phyloP scores from a whole-genome alignment of 1,140 invertebrate genomes.

The Bombus waltoni region DNA sequence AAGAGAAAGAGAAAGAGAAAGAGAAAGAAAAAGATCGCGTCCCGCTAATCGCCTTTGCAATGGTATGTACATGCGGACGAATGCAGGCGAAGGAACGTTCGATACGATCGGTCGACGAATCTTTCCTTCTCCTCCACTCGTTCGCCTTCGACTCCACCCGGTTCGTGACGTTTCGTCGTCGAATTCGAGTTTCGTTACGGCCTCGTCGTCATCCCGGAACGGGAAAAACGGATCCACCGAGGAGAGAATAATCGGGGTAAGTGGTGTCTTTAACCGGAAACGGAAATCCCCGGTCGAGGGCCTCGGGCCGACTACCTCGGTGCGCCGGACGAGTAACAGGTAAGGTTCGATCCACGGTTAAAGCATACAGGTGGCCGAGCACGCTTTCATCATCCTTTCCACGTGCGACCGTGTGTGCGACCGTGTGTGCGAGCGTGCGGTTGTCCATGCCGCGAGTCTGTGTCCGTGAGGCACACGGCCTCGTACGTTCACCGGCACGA shows the following conservation, averaged over 20 bases:
- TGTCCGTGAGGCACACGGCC: not conserved
- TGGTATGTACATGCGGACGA: too few relatives aligned
- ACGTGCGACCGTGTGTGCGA: conserved; percentile 49
- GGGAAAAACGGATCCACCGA: conserved; percentile 21
- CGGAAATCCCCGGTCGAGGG: conserved; percentile 68
- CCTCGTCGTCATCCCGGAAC: not conserved
- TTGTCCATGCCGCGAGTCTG: conserved; percentile 18
- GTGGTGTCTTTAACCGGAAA: conserved; percentile 67
- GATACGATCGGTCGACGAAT: not conserved
- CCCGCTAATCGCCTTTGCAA: too few relatives aligned
- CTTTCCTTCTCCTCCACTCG: too few relatives aligned
- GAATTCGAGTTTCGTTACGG: not conserved
- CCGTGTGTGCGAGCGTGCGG: conserved; percentile 14
- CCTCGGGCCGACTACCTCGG: conserved; percentile 58
- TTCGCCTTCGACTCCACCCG: too few relatives aligned
- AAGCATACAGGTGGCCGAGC: conserved; percentile 82
- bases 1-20: too few relatives aligned
- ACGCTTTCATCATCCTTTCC: conserved; percentile 72
- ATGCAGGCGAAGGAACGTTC: too few relatives aligned
- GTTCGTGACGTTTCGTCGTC: not conserved
- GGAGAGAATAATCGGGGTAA: conserved; percentile 49
- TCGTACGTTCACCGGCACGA: conserved; percentile 66
- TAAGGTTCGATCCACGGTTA: conserved; percentile 80
- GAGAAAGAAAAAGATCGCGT: too few relatives aligned
- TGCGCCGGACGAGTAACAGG: conserved; percentile 79